Evolutionary conservation across 2,797 vertebrate species (phyloP).

Genomic region (Pelobates cultripes): DNA sequence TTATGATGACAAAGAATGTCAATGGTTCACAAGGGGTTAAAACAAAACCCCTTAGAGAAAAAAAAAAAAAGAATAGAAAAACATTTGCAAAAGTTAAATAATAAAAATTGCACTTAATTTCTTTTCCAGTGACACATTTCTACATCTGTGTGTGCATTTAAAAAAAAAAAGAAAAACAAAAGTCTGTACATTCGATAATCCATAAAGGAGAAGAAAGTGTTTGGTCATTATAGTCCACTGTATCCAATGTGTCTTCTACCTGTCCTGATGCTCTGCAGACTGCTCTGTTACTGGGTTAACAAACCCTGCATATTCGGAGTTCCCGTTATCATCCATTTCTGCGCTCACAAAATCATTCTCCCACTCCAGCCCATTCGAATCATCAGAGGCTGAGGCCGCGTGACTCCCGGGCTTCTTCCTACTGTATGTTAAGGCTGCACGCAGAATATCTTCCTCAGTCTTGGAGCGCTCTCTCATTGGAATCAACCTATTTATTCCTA

Average conservation of each 20-base stretch:
- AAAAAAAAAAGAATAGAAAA: too few relatives aligned
- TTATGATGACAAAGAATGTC: too few relatives aligned
- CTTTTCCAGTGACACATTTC: constrained; percentile 51
- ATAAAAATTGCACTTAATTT: constrained; percentile 76
- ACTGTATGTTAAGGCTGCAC: constrained; percentile 81
- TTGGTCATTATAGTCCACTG: constrained; percentile 45
- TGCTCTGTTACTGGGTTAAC: constrained; percentile 88
- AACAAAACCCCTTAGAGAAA: constrained; percentile 42
- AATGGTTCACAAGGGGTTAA: too few relatives aligned
- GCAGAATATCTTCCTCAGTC: constrained; percentile 95
- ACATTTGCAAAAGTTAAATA: constrained; percentile 63
- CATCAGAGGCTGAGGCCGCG: constrained; percentile 86
- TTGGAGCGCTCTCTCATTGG: constrained; percentile 88
- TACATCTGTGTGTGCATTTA: background rate
- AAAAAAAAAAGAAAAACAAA: constrained; percentile 21
- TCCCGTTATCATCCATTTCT: constrained; percentile 82
- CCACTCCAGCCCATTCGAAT: constrained; percentile 93
- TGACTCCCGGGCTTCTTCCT: constrained; percentile 77
- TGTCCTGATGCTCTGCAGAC: constrained; percentile 72
- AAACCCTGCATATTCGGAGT: constrained; percentile 86
- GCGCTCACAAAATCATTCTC: constrained; percentile 95
- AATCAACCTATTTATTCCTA: constrained; percentile 89
- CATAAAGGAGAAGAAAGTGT: constrained; percentile 1
- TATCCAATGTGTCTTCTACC: constrained; percentile 63
- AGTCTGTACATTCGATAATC: constrained; percentile 48